Evolutionary conservation across 2,797 vertebrate species (phyloP).

Genomic region (Macrochelys suwanniensis): DNA sequence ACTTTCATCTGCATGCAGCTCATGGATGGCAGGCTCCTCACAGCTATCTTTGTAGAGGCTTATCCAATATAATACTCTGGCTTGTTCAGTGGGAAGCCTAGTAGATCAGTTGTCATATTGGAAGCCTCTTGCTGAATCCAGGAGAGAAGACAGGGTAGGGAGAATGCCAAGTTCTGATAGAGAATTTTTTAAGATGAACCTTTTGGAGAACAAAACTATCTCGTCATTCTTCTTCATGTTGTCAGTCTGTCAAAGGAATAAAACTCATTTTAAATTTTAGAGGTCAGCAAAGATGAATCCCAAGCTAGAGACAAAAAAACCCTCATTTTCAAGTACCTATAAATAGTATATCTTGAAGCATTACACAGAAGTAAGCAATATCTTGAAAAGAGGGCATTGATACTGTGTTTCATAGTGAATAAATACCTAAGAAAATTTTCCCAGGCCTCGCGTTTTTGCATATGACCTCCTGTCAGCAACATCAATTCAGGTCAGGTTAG

Average conservation of each 20-base stretch:
- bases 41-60: constrained; percentile 76
- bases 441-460: background rate
- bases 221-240: constrained; percentile 57
- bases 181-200: constrained; percentile 37
- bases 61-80: constrained; percentile 67
- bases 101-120: constrained; percentile 75
- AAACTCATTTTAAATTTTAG: constrained; percentile 24
- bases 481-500: background rate
- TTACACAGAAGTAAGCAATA: background rate
- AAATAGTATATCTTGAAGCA: background rate
- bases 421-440: constrained; percentile 5
- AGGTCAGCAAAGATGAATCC: background rate
- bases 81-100: constrained; percentile 73
- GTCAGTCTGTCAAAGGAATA: constrained; percentile 17
- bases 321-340: background rate
- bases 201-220: constrained; percentile 25
- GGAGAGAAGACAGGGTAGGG: constrained; percentile 58
- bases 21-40: constrained; percentile 72
- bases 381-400: background rate
- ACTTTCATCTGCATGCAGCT: constrained; percentile 81
- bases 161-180: constrained; percentile 26
- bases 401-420: background rate
- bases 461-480: constrained; percentile 17
- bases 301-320: background rate
- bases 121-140: constrained; percentile 73